Percentiles rank a stretch among this genome's conserved stretches.
Conservation (phyloP, 2,888 invertebrate genomes). For the Leptopilina drosophilae region DNA sequence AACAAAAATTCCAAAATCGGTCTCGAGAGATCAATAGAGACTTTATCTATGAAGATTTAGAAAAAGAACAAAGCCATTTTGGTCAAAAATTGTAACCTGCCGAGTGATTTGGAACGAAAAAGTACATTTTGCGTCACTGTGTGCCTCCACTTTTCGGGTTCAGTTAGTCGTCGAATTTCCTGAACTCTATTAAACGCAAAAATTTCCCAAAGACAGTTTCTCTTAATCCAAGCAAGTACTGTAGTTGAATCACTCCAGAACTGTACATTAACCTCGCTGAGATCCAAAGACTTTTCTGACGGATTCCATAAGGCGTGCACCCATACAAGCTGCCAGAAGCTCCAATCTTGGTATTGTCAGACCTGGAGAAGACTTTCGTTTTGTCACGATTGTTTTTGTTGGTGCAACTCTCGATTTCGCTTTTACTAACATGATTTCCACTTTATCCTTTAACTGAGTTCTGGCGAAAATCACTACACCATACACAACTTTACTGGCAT, state of each 20-base stretch:
- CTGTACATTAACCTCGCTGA: conserved; percentile 16
- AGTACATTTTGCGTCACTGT: no score
- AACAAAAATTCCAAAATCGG: no score
- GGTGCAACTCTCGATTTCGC: conserved; percentile 64
- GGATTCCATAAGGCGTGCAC: neutral
- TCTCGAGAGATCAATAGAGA: no score
- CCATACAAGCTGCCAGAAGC: neutral
- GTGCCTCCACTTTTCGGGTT: conserved; percentile 43
- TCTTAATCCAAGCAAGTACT: conserved; percentile 61
- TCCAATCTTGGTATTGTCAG: neutral
- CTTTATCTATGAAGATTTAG: no score
- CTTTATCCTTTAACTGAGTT: conserved; percentile 10
- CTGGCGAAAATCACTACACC: conserved; percentile 53
- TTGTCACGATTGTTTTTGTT: neutral
- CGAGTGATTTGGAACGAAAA: no score
- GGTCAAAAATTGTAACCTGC: no score
- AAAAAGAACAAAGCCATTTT: no score
- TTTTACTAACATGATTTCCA: conserved; percentile 43
- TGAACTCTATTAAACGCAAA: conserved; percentile 64
- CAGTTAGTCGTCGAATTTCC: conserved; percentile 56
- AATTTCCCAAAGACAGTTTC: conserved; percentile 57
- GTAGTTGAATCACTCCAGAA: conserved; percentile 65
- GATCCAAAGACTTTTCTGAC: neutral
- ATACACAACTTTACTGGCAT: conserved; percentile 61
- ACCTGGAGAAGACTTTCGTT: neutral